Base-by-base conservation (phyloP, 2,113 vertebrate genomes). In the Amazona guildingii region DNA sequence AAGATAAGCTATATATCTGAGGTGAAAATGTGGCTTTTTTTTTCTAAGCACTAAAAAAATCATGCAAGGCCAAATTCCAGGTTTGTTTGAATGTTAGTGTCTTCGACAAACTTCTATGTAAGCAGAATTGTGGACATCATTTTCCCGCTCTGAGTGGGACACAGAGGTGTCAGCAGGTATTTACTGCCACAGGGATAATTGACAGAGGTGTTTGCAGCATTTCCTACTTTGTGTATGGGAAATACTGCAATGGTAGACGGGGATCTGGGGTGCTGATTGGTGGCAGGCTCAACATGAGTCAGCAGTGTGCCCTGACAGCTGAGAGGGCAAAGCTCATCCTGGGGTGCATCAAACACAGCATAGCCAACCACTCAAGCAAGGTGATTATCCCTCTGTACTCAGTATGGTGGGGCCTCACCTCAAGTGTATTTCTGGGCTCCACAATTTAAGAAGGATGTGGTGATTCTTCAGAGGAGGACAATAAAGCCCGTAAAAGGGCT, bases 291-390 rank as follows among this genome's bases (percentile, higher is more conserved):
- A 25, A 1, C 9, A 37, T 0, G 4, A 75, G 37, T 4, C 24
- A 41, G 15, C 28, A 13, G 33, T 25, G 28, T 41, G 28, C 5
- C 20, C 48, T 24, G 33, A 15, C 13, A 74, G 25, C 27, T 46
- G 55, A 61, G 27, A 62, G 9, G 27, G 6, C 27, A 86, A 72
- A 28, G 8, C 0, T 0, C 23, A 29, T 49, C 70, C 13, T 7
- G 37, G 28, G 37, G 3, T 35, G 43, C 49, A 20, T 35, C 49
- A 46, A 80, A 23, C 24, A 63, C 35, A 37, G 14, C 2, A 27
- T 13, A n/a, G n/a, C 15, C 17, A 66, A 31, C 6, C 0, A 0
- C 9, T 35, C 14, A 44, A 46, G 17, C n/a, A 7, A 54, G 5
- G 1, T 5, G 9, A 74, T 44, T 51, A 39, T 73, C 6, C 28